phyloP scores from a whole-genome alignment of 2,113 vertebrate species.

The Natator depressus region DNA sequence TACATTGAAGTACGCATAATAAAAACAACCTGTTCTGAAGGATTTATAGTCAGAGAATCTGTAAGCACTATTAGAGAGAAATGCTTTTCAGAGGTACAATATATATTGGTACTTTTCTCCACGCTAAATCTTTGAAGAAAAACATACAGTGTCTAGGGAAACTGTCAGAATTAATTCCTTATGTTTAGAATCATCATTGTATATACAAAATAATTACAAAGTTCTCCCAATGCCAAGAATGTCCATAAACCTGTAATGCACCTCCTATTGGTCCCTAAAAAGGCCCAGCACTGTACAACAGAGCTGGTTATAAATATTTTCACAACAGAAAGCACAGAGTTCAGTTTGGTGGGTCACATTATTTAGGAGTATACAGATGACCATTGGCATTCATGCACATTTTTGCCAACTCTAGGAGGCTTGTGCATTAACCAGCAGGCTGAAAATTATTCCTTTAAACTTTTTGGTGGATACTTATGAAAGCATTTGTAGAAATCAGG shows the following conservation, averaged over 20 bases:
- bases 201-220: neutral
- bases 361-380: neutral
- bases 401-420: neutral
- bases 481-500: neutral
- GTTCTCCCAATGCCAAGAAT: neutral
- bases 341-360: neutral
- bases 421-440: neutral
- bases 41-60: neutral
- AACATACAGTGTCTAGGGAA: fast-evolving
- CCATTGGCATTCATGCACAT: neutral
- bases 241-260: fast-evolving
- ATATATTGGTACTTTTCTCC: fast-evolving
- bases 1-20: too few species aligned
- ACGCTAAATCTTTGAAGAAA: fast-evolving
- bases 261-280: neutral
- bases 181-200: fast-evolving
- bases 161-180: neutral
- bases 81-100: fast-evolving
- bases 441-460: neutral
- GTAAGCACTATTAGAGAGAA: neutral
- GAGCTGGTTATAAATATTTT: neutral
- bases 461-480: neutral
- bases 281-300: neutral
- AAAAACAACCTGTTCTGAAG: neutral
- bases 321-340: neutral